Base-by-base conservation (phyloP, 2,113 vertebrate genomes). In the Capreolus pygargus region DNA sequence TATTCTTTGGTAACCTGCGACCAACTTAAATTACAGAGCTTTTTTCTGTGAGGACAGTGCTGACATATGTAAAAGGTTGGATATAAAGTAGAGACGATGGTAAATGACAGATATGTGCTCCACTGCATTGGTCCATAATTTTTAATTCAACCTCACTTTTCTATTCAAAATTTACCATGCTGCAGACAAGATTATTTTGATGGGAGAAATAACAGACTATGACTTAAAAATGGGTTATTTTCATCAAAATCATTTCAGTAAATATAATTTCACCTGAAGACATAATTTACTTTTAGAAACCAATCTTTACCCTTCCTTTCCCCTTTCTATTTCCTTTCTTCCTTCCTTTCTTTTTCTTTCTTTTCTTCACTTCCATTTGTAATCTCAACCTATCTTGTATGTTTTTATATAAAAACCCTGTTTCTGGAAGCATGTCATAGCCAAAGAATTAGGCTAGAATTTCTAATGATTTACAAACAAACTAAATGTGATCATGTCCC, bases 381-480 rank as follows among this genome's bases (percentile, higher is more conserved):
- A 64, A 95, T 47, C 3, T 47, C 14, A 36, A 17, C 28, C 84
- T 92, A 92, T 57, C 16, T 82, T 87, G 6, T 39, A 7, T 45
- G 6, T 57, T 45, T 43, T 89, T 85, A 76, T 7, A 74, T 54
- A 10, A 88, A 95, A 97, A 16, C 60, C 1, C 2, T 39, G 15
- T 8, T 92, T 89, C 27, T 97, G 47, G 10, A 0, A 27, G 3
- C 14, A 16, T 90, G n/a, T 89, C 47, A 45, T 89, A 94, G 86
- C 5, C 6, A 96, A 98, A 61, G 36, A 92, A 5, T 85, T 94
- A 70, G 86, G 30, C 57, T 64, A 97, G 13, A 97, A 23, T 61
- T 97, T 2, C 13, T 96, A 74, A 45, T 70, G 50, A 93, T 36
- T 83, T 57, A 39, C 7, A 82, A 36, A 55, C 28, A 86, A 98